Evolutionary conservation across 1,140 invertebrate genomes (phyloP).

Genomic region (Hycleus phaleratus): DNA sequence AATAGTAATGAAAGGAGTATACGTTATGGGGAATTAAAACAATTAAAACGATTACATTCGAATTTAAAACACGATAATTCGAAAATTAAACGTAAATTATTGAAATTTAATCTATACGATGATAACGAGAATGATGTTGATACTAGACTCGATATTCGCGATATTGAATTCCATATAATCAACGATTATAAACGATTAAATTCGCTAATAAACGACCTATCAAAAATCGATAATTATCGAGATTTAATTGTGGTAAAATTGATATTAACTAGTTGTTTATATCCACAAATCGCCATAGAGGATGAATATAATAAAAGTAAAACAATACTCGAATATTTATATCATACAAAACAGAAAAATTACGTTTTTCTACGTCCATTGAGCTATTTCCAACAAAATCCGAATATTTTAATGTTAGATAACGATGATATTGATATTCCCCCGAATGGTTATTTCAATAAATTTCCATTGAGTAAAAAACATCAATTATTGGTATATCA

Average conservation of each 20-base stretch:
- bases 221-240: slow-evolving; percentile 60
- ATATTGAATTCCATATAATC: slow-evolving; percentile 76
- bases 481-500: slow-evolving; percentile 87
- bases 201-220: slow-evolving; percentile 60
- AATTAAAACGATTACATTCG: slow-evolving; percentile 71
- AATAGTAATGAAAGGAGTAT: slow-evolving; percentile 69
- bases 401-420: slow-evolving; percentile 68
- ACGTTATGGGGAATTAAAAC: slow-evolving; percentile 79
- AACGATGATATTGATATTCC: slow-evolving; percentile 66
- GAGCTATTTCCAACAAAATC: slow-evolving; percentile 76
- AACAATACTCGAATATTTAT: slow-evolving; percentile 79
- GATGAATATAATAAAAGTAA: slow-evolving; percentile 93
- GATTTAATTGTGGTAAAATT: slow-evolving; percentile 86
- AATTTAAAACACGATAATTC: slow-evolving; percentile 47
- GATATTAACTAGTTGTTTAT: slow-evolving; percentile 84
- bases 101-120: slow-evolving; percentile 54
- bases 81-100: slow-evolving; percentile 53
- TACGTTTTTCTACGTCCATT: slow-evolving; percentile 88
- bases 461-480: slow-evolving; percentile 65
- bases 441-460: slow-evolving; percentile 56
- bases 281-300: slow-evolving; percentile 85
- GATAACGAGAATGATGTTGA: slow-evolving; percentile 50
- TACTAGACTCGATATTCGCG: slow-evolving; percentile 70
- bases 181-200: slow-evolving; percentile 41
- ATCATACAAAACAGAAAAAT: slow-evolving; percentile 86